These are phyloP conservation scores for Endotricha flammealis DNA, from an alignment of 2,888 invertebrate species.

Conservation along the genomic window DNA sequence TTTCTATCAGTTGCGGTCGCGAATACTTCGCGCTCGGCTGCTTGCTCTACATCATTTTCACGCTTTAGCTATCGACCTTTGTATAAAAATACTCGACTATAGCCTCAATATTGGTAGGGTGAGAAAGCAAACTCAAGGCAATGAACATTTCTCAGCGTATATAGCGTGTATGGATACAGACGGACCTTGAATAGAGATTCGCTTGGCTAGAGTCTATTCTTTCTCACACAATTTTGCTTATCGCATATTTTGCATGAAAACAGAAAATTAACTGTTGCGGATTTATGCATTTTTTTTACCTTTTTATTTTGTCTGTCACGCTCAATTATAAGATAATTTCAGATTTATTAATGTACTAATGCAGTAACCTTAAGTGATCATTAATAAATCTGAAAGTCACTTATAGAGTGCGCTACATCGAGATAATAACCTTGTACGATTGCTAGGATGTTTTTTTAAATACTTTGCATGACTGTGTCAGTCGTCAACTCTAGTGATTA, in stretches of 20 bases:
- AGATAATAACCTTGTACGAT: conserved; percentile 52
- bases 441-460: conserved; percentile 47
- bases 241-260: too few species aligned
- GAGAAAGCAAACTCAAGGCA: conserved; percentile 2
- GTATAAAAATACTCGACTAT: neutral
- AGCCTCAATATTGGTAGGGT: neutral
- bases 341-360: too few species aligned
- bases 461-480: conserved; percentile 38
- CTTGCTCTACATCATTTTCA: conserved; percentile 37
- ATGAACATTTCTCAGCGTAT: conserved; percentile 1
- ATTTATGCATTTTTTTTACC: too few species aligned
- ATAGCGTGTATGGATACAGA: conserved; percentile 4
- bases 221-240: too few species aligned
- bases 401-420: conserved; percentile 14
- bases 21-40: conserved; percentile 65
- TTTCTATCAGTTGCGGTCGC: conserved; percentile 75
- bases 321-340: too few species aligned
- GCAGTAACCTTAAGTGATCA: too few species aligned
- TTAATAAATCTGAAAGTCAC: too few species aligned
- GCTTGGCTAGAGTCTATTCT: conserved; percentile 11
- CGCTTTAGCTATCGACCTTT: conserved; percentile 15
- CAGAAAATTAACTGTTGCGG: too few species aligned
- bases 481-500: conserved; percentile 40
- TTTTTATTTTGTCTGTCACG: too few species aligned
- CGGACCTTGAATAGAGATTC: conserved; percentile 9